These are phyloP conservation scores for Marronus borbonicus DNA, from an alignment of 2,888 invertebrate species.

Conservation along the genomic window DNA sequence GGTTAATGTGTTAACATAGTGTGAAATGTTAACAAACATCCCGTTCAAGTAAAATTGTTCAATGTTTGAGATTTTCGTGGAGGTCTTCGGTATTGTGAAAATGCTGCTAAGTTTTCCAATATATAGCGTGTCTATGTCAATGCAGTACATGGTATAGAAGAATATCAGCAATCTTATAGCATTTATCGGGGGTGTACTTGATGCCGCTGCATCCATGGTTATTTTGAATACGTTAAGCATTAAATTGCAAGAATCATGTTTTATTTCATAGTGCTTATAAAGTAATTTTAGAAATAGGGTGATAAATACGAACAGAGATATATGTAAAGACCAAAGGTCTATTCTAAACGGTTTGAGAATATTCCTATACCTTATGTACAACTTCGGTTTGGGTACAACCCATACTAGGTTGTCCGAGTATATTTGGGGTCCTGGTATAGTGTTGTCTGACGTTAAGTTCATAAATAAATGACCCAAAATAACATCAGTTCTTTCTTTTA, in stretches of 20 bases:
- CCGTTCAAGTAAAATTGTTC: constrained; percentile 47
- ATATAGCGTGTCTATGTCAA: constrained; percentile 56
- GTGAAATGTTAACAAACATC: constrained; percentile 44
- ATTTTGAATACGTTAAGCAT: constrained; percentile 51
- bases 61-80: constrained; percentile 39
- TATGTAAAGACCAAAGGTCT: constrained; percentile 51
- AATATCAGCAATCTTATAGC: constrained; percentile 52
- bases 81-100: constrained; percentile 51
- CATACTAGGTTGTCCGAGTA: constrained; percentile 53
- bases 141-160: constrained; percentile 53
- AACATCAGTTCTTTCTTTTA: constrained; percentile 50
- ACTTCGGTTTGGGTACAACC: constrained; percentile 51
- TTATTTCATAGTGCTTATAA: constrained; percentile 14
- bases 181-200: constrained; percentile 25
- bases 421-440: constrained; percentile 55
- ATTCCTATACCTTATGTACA: constrained; percentile 52
- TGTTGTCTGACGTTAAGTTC: constrained; percentile 54
- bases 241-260: constrained; percentile 30
- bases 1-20: constrained; percentile 44
- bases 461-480: constrained; percentile 57
- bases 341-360: constrained; percentile 52
- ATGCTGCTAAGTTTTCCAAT: constrained; percentile 58
- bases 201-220: constrained; percentile 46
- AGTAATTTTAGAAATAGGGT: constrained; percentile 34
- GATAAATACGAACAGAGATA: constrained; percentile 11